Conservation (phyloP, 2,888 invertebrate genomes). For the Hyposoter dolosus region DNA sequence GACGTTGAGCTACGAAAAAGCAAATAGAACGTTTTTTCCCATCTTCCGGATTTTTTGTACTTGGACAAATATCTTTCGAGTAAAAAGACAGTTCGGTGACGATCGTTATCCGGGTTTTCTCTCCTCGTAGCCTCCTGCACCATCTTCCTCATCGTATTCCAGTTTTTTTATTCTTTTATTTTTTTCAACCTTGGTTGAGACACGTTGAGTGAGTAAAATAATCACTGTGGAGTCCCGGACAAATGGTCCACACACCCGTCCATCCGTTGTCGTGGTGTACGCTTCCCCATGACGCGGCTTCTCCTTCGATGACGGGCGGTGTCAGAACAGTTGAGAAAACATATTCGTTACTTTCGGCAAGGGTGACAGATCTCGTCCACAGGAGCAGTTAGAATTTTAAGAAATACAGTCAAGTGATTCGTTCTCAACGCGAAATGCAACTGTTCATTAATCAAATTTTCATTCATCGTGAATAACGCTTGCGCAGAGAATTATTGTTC, state of each 20-base stretch:
- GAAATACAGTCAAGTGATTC: constrained; percentile 24
- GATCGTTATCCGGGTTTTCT: constrained; percentile 38
- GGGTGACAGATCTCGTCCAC: constrained; percentile 22
- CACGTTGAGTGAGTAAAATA: constrained; percentile 60
- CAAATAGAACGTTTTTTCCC: constrained; percentile 48
- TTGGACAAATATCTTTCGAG: constrained; percentile 56
- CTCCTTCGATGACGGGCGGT: constrained; percentile 58
- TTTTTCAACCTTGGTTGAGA: constrained; percentile 35
- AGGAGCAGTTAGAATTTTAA: neutral
- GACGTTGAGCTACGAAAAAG: constrained; percentile 41
- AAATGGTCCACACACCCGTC: constrained; percentile 49
- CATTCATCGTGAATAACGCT: neutral
- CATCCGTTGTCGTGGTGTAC: constrained; percentile 26
- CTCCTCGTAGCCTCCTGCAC: neutral
- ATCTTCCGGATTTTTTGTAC: constrained; percentile 52
- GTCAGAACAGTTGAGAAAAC: constrained; percentile 66
- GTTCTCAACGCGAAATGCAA: neutral
- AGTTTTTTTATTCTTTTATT: neutral
- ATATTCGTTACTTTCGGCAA: constrained; percentile 23
- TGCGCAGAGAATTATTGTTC: neutral
- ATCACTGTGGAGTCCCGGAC: constrained; percentile 47
- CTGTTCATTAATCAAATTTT: neutral
- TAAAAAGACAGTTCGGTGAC: constrained; percentile 18
- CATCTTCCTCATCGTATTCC: constrained; percentile 42
- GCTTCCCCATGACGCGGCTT: constrained; percentile 56